A percentile compares a stretch with the other conserved stretches of the same genome.
Conservation (phyloP, 2,797 vertebrate species). For the Botia almorhae region DNA sequence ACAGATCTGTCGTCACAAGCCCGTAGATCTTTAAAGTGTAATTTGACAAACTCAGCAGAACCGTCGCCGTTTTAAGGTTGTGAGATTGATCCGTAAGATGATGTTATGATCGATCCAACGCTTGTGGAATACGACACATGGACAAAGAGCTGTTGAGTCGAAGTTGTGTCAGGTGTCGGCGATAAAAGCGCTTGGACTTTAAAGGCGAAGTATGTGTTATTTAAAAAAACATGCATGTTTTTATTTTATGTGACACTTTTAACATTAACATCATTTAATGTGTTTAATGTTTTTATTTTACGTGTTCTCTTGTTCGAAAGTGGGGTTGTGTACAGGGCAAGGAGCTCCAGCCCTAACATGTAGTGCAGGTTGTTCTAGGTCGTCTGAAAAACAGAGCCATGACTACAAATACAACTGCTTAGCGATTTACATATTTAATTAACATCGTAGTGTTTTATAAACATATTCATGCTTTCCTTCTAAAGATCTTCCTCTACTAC, state of each 20-base stretch:
- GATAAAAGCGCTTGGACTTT: slow-evolving; percentile 7
- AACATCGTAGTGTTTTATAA: not conserved
- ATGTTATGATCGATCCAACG: not conserved
- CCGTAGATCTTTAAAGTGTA: not conserved
- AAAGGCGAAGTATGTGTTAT: slow-evolving; percentile 16
- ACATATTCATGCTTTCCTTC: not conserved
- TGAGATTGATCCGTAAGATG: not conserved
- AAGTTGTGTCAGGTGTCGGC: slow-evolving; percentile 27
- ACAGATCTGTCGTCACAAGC: not conserved
- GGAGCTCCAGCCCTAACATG: not conserved
- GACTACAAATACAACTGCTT: not conserved
- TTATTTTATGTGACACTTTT: not conserved
- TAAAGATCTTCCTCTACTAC: not conserved
- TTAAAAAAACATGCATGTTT: no score
- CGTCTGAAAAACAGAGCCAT: not conserved
- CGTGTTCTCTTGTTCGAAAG: not conserved
- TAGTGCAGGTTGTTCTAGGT: slow-evolving; percentile 8
- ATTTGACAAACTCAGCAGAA: not conserved
- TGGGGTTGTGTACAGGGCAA: not conserved
- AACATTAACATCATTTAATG: no score
- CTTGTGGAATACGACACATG: slow-evolving; percentile 20
- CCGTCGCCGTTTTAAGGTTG: not conserved
- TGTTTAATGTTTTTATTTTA: not conserved
- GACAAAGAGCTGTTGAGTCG: not conserved
- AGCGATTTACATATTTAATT: not conserved